Evolutionary conservation across 2,888 invertebrate genomes (phyloP).

Genomic region (Leucophora obtusa): DNA sequence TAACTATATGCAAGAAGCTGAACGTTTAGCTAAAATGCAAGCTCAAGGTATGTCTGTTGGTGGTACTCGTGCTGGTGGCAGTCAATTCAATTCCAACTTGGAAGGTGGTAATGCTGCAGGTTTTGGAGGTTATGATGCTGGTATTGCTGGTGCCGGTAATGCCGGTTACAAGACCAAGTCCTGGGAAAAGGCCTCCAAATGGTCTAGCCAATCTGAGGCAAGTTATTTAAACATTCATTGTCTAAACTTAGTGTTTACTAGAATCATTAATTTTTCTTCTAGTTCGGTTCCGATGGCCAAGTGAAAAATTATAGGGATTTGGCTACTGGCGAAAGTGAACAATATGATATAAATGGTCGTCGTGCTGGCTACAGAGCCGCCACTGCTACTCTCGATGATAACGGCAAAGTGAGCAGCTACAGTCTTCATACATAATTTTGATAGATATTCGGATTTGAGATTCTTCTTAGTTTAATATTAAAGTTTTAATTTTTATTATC

Average conservation of each 20-base stretch:
- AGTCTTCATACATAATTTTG: conserved; percentile 78
- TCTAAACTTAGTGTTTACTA: background rate
- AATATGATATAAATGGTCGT: conserved; percentile 80
- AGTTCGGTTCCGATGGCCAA: conserved; percentile 75
- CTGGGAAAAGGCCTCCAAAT: conserved; percentile 78
- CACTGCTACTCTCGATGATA: conserved; percentile 82
- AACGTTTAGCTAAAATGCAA: conserved; percentile 75
- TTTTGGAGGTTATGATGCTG: conserved; percentile 34
- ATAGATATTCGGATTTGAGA: background rate
- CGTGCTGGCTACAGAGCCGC: conserved; percentile 80
- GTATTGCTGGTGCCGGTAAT: conserved; percentile 46
- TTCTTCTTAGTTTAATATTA: conserved; percentile 36
- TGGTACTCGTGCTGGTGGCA: conserved; percentile 69
- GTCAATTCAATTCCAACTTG: conserved; percentile 65
- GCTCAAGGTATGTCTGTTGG: conserved; percentile 69
- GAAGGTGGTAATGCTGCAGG: conserved; percentile 43
- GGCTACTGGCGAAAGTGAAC: conserved; percentile 78
- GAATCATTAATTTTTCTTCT: conserved; percentile 31
- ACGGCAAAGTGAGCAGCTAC: conserved; percentile 82
- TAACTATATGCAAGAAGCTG: conserved; percentile 74
- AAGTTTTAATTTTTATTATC: conserved; percentile 39
- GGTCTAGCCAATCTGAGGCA: conserved; percentile 78
- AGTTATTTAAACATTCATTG: conserved; percentile 1
- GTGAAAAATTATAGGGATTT: conserved; percentile 76
- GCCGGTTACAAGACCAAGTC: conserved; percentile 73